These are phyloP conservation scores for Caenorhabditis sp. DNA, from an alignment of 2,888 invertebrate species.

Conservation along the genomic window DNA sequence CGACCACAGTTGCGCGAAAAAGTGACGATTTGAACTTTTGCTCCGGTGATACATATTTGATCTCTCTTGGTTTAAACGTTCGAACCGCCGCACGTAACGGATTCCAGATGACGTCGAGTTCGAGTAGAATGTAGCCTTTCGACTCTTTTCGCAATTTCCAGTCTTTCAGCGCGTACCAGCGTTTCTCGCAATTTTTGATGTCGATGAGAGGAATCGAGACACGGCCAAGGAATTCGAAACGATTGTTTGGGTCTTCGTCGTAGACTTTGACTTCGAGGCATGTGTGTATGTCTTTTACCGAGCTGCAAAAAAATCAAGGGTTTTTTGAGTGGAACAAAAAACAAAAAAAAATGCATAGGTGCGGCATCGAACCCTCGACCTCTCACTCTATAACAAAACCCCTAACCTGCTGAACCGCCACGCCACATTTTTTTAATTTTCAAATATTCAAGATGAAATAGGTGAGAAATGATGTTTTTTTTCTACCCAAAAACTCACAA, in stretches of 20 bases:
- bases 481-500: too few species aligned
- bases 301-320: slow-evolving; percentile 68
- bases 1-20: slow-evolving; percentile 89
- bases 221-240: slow-evolving; percentile 90
- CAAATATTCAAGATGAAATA: too few species aligned
- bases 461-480: too few species aligned
- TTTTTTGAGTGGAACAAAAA: slow-evolving; percentile 69
- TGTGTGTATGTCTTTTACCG: slow-evolving; percentile 86
- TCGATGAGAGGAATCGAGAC: slow-evolving; percentile 84
- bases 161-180: slow-evolving; percentile 96
- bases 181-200: slow-evolving; percentile 87
- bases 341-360: too few species aligned
- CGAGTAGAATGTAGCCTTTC: slow-evolving; percentile 81
- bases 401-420: too few species aligned
- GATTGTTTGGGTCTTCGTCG: slow-evolving; percentile 96
- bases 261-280: slow-evolving; percentile 92
- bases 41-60: slow-evolving; percentile 92
- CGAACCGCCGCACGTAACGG: slow-evolving; percentile 89
- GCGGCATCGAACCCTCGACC: too few species aligned
- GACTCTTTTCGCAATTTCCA: slow-evolving; percentile 79
- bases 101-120: slow-evolving; percentile 91
- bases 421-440: slow-evolving; percentile 72
- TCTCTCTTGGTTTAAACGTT: slow-evolving; percentile 91
- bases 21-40: slow-evolving; percentile 86
- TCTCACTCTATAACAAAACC: too few species aligned